phyloP scores from a whole-genome alignment of 2,888 invertebrate genomes.

The Dolomedes plantarius region DNA sequence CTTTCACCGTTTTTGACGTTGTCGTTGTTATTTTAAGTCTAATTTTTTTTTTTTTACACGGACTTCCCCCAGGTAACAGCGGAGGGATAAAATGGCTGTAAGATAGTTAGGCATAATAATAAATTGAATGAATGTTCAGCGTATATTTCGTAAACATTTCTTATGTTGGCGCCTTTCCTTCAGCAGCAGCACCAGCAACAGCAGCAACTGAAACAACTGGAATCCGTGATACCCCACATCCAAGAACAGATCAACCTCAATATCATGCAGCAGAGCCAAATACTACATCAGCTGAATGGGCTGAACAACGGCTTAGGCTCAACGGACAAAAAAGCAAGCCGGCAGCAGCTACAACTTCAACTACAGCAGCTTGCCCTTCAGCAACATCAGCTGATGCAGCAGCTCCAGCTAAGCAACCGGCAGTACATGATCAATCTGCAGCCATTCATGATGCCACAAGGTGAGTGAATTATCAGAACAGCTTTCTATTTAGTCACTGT shows the following conservation, averaged over 20 bases:
- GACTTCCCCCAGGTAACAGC: too few species aligned
- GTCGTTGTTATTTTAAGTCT: too few species aligned
- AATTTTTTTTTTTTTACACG: too few species aligned
- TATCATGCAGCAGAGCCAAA: conserved; percentile 88
- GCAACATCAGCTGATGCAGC: conserved; percentile 79
- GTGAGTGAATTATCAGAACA: conserved; percentile 33
- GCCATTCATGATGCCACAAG: conserved; percentile 70
- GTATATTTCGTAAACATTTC: too few species aligned
- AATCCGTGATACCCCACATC: conserved; percentile 83
- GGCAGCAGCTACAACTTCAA: conserved; percentile 81
- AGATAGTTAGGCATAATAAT: too few species aligned
- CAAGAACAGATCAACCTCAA: conserved; percentile 91
- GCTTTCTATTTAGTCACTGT: background rate
- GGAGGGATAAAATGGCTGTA: too few species aligned
- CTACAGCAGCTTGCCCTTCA: conserved; percentile 88
- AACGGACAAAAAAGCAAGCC: conserved; percentile 50
- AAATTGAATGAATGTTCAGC: too few species aligned
- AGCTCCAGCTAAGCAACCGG: conserved; percentile 72
- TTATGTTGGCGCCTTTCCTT: too few species aligned
- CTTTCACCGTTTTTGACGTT: too few species aligned
- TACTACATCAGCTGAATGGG: conserved; percentile 79
- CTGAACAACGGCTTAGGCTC: conserved; percentile 47
- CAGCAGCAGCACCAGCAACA: conserved; percentile 72
- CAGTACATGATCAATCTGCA: conserved; percentile 70
- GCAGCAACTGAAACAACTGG: conserved; percentile 69